Evolutionary conservation across 2,888 invertebrate species (phyloP).

Genomic region (Esperia sulphurella): DNA sequence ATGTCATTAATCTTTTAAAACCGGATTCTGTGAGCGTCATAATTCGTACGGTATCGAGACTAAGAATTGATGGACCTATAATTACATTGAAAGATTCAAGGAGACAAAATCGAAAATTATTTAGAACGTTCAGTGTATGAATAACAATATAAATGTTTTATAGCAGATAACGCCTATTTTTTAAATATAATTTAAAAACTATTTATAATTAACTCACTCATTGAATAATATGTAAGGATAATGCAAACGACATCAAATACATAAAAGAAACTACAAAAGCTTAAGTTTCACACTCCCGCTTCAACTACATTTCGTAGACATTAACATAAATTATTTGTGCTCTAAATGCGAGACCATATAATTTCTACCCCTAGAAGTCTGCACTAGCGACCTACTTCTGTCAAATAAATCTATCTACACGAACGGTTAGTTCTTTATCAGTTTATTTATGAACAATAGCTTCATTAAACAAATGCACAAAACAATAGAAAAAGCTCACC

Average conservation of each 20-base stretch:
- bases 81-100: background rate
- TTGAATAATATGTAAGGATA: too few species aligned
- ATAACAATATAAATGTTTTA: background rate
- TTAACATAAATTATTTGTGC: conserved; percentile 50
- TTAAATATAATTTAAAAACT: too few species aligned
- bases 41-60: background rate
- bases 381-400: conserved; percentile 47
- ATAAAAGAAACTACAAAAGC: conserved; percentile 19
- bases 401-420: conserved; percentile 47
- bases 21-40: conserved; percentile 9
- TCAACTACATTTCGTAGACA: conserved; percentile 35
- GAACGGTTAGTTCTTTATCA: conserved; percentile 31
- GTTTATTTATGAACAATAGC: conserved; percentile 25
- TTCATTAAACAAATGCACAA: conserved; percentile 3
- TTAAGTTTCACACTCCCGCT: conserved; percentile 28
- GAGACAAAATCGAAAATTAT: background rate
- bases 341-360: conserved; percentile 38
- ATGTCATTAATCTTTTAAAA: conserved; percentile 13
- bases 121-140: background rate
- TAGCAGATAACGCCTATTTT: background rate
- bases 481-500: conserved; percentile 14
- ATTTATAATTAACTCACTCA: too few species aligned
- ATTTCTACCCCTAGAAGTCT: conserved; percentile 44
- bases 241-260: background rate
- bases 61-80: conserved; percentile 1